These are phyloP conservation scores for Darevskia nairensis DNA, from an alignment of 2,797 vertebrate genomes.

Conservation along the genomic window DNA sequence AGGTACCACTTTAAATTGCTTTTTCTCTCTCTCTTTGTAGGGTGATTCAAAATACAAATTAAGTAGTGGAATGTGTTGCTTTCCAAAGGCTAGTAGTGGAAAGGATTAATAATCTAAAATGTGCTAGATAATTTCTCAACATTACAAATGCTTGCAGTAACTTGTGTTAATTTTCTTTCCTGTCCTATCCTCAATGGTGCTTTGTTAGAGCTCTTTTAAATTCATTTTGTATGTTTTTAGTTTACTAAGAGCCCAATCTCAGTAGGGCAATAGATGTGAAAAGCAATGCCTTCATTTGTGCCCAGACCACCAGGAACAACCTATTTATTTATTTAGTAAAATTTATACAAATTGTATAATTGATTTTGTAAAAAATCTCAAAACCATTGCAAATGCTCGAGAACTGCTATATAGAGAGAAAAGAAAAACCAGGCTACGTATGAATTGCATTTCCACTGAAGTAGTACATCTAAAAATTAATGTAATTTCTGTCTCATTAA, in stretches of 20 bases:
- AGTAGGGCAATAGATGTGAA: neutral
- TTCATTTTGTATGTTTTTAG: neutral
- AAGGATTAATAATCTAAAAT: neutral
- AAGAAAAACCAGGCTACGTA: neutral
- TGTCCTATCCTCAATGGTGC: neutral
- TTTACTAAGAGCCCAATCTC: neutral
- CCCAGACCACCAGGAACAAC: neutral
- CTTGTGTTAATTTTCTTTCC: neutral
- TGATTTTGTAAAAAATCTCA: too few species aligned
- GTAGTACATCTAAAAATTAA: neutral
- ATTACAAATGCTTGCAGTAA: neutral
- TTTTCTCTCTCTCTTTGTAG: too few species aligned
- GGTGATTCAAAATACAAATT: neutral
- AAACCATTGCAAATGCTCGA: neutral
- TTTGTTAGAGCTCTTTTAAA: neutral
- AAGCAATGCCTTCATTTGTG: too few species aligned
- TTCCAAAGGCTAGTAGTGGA: neutral
- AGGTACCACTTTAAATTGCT: too few species aligned
- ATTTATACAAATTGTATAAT: too few species aligned
- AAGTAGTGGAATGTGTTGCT: neutral
- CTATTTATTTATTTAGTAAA: too few species aligned
- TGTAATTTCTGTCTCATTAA: neutral
- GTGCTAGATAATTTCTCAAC: neutral
- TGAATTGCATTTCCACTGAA: neutral
- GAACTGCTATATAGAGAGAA: neutral